These are phyloP conservation scores for Empidonax alnorum DNA, from an alignment of 2,113 vertebrate species.

Conservation along the genomic window DNA sequence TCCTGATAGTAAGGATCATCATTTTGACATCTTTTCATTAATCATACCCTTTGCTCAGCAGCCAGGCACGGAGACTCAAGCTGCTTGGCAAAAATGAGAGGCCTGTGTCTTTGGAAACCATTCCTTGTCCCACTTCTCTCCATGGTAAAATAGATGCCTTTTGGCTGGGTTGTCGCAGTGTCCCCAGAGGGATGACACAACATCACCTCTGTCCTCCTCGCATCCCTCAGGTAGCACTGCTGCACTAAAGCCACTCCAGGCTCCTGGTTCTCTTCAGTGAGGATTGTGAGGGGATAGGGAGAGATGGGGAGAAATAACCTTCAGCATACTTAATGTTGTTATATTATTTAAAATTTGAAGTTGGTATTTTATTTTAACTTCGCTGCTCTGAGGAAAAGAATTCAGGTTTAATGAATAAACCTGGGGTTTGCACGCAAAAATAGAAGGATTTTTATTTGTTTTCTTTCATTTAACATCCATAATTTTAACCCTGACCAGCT, in stretches of 20 bases:
- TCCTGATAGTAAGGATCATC: conserved; percentile 84
- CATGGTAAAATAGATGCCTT: not conserved
- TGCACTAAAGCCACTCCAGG: not conserved
- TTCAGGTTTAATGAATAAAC: not conserved
- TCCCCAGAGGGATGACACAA: not conserved
- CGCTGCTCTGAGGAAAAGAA: not conserved
- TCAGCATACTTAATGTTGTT: not conserved
- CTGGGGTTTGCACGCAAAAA: not conserved
- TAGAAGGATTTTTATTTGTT: not conserved
- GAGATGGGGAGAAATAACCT: not conserved
- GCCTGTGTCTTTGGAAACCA: conserved; percentile 60
- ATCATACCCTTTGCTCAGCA: conserved; percentile 79
- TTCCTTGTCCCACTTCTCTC: not conserved
- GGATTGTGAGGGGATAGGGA: not conserved
- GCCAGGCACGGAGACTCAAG: conserved; percentile 64
- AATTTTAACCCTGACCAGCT: not conserved
- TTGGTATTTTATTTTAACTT: not conserved
- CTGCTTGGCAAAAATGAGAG: conserved; percentile 70
- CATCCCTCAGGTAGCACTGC: not conserved
- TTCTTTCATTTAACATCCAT: not conserved
- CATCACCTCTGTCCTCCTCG: not conserved
- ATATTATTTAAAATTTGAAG: not conserved
- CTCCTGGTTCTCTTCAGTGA: not conserved
- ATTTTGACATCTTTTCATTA: conserved; percentile 89
- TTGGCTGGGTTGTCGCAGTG: not conserved